These are phyloP conservation scores for Agrilus planipennis DNA, from an alignment of 1,140 invertebrate genomes.

Conservation along the genomic window DNA sequence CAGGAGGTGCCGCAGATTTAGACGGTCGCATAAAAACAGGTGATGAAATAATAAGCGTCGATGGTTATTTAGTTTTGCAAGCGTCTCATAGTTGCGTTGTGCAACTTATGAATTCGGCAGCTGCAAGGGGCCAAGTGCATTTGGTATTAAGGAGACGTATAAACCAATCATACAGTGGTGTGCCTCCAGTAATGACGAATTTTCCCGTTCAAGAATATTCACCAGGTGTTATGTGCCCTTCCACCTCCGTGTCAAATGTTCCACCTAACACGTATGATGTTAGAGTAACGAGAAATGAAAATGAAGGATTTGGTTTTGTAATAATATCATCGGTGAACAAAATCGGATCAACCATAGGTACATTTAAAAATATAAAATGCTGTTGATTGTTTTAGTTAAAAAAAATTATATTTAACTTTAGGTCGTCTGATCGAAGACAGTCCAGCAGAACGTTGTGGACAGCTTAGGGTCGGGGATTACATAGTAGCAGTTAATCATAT, in stretches of 20 bases:
- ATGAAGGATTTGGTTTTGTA: conserved; percentile 97
- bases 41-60: conserved; percentile 83
- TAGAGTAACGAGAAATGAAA: conserved; percentile 77
- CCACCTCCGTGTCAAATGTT: conserved; percentile 38
- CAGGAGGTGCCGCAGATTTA: conserved; percentile 79
- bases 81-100: conserved; percentile 85
- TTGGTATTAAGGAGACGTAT: conserved; percentile 53
- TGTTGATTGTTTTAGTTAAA: neutral
- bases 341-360: conserved; percentile 87
- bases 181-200: neutral
- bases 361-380: conserved; percentile 23
- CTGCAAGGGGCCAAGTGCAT: conserved; percentile 63
- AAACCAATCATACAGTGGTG: conserved; percentile 18
- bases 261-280: conserved; percentile 65
- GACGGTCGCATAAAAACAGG: conserved; percentile 77
- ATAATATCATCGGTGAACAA: conserved; percentile 95
- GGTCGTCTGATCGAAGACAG: conserved; percentile 89
- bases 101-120: conserved; percentile 74
- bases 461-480: conserved; percentile 85
- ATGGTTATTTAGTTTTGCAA: conserved; percentile 69
- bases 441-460: conserved; percentile 84
- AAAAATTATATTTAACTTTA: conserved; percentile 25
- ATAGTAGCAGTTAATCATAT: conserved; percentile 93
- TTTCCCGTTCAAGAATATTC: conserved; percentile 15
- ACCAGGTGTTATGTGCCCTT: conserved; percentile 27